Evolutionary conservation across 1,140 invertebrate genomes (phyloP), one percentile per base, ranked within the genome.

Genomic region (Teleopsis dalmanni): DNA sequence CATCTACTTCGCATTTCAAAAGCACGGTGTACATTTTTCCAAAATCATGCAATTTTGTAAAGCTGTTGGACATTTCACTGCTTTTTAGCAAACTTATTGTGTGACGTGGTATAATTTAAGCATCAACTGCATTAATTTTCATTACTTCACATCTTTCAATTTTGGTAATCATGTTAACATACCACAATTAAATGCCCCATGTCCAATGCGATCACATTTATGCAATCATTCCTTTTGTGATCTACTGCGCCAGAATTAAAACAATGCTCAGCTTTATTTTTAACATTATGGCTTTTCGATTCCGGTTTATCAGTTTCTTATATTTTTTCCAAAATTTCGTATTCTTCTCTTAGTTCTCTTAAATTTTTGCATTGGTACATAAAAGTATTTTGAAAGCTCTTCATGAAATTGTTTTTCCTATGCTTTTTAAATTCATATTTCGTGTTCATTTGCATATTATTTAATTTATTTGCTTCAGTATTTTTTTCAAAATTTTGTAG

Each of bases 401-500:
- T 40, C 21, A 19, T n/a, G n/a, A n/a, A n/a, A n/a, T n/a, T n/a
- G n/a, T n/a, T n/a, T n/a, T n/a, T n/a, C n/a, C n/a, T n/a, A n/a
- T n/a, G n/a, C n/a, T n/a, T n/a, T n/a, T n/a, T n/a, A n/a, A n/a
- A n/a, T n/a, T n/a, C n/a, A n/a, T n/a, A n/a, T n/a, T n/a, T n/a
- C n/a, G n/a, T n/a, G n/a, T n/a, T n/a, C n/a, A n/a, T n/a, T n/a
- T n/a, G n/a, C n/a, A n/a, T n/a, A n/a, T 40, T 19, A 18, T 19
- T 40, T 19, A 14, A 40, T 21, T 40, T 40, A 19, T 19, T 14
- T 10, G 37, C 37, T n/a, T 5, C 21, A 13, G 37, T 19, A 21
- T 19, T 19, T 40, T 40, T 19, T n/a, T 40, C 37, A 21, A 40
- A 40, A 40, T 40, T 40, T 21, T 40, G 16, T 19, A 40, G 22